These are phyloP conservation scores for Elymnias hypermnestra DNA, from an alignment of 1,140 invertebrate species.

Conservation along the genomic window DNA sequence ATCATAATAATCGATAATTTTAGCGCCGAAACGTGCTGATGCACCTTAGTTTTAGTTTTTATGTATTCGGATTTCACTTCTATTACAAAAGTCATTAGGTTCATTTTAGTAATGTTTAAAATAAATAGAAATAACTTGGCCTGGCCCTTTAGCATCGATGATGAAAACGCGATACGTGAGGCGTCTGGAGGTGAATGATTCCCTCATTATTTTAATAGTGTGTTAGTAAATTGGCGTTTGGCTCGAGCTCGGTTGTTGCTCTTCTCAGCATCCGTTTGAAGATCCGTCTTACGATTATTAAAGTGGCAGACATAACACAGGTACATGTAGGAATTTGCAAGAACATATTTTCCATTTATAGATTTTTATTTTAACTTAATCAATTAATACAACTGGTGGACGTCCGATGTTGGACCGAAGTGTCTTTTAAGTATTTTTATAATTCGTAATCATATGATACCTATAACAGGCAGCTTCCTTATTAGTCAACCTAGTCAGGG, in stretches of 20 bases:
- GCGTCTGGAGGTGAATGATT: constrained; percentile 19
- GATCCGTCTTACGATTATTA: background rate
- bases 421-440: no score
- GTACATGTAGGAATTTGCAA: no score
- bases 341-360: no score
- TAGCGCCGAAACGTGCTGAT: constrained; percentile 25
- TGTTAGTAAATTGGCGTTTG: constrained; percentile 31
- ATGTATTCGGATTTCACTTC: background rate
- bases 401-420: no score
- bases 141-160: constrained; percentile 32
- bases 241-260: constrained; percentile 29
- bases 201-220: constrained; percentile 31
- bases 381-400: no score
- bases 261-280: constrained; percentile 5
- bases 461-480: no score
- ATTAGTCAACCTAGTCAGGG: no score
- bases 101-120: background rate
- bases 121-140: constrained; percentile 27
- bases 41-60: background rate
- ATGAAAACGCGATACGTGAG: constrained; percentile 45
- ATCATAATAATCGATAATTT: constrained; percentile 31
- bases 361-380: no score
- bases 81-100: background rate
- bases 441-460: no score
- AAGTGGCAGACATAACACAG: no score